These are phyloP conservation scores for Ibycter americanus DNA, from an alignment of 2,797 vertebrate genomes.

Conservation along the genomic window DNA sequence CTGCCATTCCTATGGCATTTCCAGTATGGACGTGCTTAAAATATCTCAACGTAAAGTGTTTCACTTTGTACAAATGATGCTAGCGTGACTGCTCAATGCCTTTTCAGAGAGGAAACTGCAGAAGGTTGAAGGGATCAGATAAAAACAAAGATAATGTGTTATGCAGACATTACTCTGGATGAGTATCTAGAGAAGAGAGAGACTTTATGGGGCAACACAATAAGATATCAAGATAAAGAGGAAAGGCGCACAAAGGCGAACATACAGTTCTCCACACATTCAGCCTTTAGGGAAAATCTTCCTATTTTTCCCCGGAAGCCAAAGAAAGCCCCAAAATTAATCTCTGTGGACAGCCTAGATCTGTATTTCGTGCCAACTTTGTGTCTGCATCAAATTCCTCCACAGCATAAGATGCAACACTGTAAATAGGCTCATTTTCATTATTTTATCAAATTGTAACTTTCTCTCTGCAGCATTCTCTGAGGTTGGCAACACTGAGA, in stretches of 20 bases:
- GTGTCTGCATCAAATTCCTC: conserved; percentile 35
- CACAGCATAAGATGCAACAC: neutral
- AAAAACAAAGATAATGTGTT: neutral
- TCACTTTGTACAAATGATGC: neutral
- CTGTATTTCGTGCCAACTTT: conserved; percentile 36
- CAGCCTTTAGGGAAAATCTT: conserved; percentile 27
- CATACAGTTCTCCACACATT: neutral
- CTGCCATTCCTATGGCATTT: conserved; percentile 44
- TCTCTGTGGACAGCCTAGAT: conserved; percentile 2
- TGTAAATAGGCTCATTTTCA: conserved; percentile 56
- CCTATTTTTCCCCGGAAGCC: conserved; percentile 30
- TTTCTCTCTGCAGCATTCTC: conserved; percentile 60
- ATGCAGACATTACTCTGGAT: neutral
- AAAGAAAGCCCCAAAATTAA: conserved; percentile 14
- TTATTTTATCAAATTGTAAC: conserved; percentile 61
- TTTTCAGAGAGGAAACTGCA: neutral
- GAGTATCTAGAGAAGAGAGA: neutral
- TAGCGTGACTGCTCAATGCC: neutral
- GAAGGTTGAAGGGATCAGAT: neutral
- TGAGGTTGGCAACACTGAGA: conserved; percentile 10
- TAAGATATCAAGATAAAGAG: conserved; percentile 43
- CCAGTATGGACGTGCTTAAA: conserved; percentile 17
- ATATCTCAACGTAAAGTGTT: neutral
- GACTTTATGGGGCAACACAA: neutral
- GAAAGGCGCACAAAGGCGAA: neutral